Percentiles rank a stretch among this genome's conserved stretches.
Conservation (phyloP, 2,888 invertebrate species). For the Steinernema carpocapsae region DNA sequence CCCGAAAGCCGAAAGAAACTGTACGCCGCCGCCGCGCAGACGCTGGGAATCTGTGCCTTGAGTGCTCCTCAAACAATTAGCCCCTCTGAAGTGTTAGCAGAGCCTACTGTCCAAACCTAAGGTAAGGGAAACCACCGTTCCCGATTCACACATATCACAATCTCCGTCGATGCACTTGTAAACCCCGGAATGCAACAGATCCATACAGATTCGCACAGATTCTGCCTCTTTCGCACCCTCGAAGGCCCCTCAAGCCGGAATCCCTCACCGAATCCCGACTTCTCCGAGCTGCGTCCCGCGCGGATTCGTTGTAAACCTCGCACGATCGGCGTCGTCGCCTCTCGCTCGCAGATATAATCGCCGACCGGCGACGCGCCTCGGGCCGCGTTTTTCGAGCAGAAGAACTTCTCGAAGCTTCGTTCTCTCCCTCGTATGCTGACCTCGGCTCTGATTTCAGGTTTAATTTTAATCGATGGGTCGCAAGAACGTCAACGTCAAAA, state of each 20-base stretch:
- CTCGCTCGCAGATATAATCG: background rate
- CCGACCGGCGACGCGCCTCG: background rate
- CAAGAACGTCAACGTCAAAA: background rate
- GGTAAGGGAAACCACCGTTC: constrained; percentile 1
- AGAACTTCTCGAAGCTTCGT: background rate
- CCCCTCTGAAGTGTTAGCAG: constrained; percentile 6
- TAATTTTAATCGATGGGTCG: constrained; percentile 1
- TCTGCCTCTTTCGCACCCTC: background rate
- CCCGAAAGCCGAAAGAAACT: background rate
- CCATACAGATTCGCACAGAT: background rate
- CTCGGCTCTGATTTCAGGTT: background rate
- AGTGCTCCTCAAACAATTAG: constrained; percentile 29
- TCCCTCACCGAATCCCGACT: background rate
- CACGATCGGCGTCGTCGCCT: background rate
- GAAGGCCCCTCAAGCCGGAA: background rate
- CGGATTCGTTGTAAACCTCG: constrained; percentile 21
- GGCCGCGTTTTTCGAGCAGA: background rate
- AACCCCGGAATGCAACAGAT: background rate
- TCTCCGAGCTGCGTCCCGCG: background rate
- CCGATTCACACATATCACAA: constrained; percentile 1
- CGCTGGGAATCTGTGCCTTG: background rate
- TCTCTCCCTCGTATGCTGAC: background rate
- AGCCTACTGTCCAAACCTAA: background rate
- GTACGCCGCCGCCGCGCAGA: background rate
- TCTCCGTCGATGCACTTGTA: background rate